These are phyloP conservation scores for Apolygus lucorum DNA, from an alignment of 1,140 invertebrate species.

Conservation along the genomic window DNA sequence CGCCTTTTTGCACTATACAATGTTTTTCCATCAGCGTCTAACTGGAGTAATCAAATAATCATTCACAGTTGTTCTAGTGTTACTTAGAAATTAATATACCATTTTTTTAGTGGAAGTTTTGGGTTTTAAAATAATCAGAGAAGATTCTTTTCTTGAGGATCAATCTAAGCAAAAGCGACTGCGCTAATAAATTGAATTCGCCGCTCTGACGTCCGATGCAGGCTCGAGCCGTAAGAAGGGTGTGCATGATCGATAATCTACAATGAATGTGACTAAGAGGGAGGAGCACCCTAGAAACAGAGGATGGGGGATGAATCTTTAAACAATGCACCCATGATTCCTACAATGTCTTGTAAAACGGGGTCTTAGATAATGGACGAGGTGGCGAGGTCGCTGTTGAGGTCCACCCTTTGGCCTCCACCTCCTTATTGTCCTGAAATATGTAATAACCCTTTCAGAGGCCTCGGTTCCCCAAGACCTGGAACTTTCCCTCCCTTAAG, in stretches of 20 bases:
- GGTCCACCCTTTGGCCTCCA: not conserved
- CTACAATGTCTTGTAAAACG: conserved; percentile 14
- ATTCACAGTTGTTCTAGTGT: no score
- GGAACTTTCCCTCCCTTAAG: not conserved
- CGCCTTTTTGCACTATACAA: no score
- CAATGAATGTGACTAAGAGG: conserved; percentile 2
- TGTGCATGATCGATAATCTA: conserved; percentile 8
- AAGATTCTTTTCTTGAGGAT: no score
- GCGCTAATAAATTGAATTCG: conserved; percentile 7
- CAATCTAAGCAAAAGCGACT: no score
- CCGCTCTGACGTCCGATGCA: not conserved
- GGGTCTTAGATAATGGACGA: conserved; percentile 15
- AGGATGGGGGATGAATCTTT: conserved; percentile 4
- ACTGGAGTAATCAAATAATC: no score
- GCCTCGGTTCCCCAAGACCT: not conserved
- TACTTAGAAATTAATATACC: no score
- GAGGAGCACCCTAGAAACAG: not conserved
- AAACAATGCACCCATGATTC: conserved; percentile 20
- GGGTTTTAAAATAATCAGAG: no score
- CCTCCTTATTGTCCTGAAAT: conserved; percentile 12
- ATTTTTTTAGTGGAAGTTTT: no score
- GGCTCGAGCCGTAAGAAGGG: conserved; percentile 4
- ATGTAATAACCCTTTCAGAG: conserved; percentile 21
- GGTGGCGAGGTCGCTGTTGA: not conserved
- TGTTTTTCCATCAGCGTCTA: no score